A percentile compares a stretch with the other conserved stretches of the same genome.
phyloP scores from a whole-genome alignment of 2,888 invertebrate genomes.

The Eurois occulta region DNA sequence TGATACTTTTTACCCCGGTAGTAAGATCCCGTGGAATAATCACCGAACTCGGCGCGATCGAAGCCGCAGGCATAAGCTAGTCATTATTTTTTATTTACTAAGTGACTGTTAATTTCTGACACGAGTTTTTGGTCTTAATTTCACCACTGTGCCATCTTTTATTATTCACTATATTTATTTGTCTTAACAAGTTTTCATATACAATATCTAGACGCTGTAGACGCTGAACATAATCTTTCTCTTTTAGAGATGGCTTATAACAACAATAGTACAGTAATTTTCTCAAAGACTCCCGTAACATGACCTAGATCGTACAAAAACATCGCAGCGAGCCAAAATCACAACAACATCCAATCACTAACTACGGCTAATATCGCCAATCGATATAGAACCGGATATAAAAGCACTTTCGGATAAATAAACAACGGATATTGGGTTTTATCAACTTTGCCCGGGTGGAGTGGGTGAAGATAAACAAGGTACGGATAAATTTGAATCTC shows the following conservation, averaged over 20 bases:
- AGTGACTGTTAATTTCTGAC: background rate
- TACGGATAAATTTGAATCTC: slow-evolving; percentile 58
- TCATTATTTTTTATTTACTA: background rate
- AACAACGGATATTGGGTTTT: slow-evolving; percentile 69
- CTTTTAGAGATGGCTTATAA: slow-evolving; percentile 4
- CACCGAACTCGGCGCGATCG: too few species aligned
- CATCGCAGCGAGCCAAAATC: slow-evolving; percentile 47
- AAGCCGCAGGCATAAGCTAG: too few species aligned
- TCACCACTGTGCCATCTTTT: background rate
- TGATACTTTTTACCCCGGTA: too few species aligned
- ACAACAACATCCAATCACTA: slow-evolving; percentile 46
- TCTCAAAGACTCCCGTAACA: slow-evolving; percentile 2
- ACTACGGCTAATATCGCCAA: slow-evolving; percentile 53
- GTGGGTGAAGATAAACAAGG: slow-evolving; percentile 57
- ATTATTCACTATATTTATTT: background rate
- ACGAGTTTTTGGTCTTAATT: background rate
- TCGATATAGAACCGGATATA: slow-evolving; percentile 61
- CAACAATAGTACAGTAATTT: slow-evolving; percentile 17
- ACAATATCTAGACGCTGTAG: background rate
- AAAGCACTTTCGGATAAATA: slow-evolving; percentile 66
- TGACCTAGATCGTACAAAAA: slow-evolving; percentile 51
- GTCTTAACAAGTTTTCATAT: background rate
- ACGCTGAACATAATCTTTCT: background rate
- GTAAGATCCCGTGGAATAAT: too few species aligned
- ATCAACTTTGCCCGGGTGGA: slow-evolving; percentile 57